A percentile compares a stretch with the other conserved stretches of the same genome.
Conservation (phyloP, 2,797 vertebrate species). For the Pagetopsis macropterus region DNA sequence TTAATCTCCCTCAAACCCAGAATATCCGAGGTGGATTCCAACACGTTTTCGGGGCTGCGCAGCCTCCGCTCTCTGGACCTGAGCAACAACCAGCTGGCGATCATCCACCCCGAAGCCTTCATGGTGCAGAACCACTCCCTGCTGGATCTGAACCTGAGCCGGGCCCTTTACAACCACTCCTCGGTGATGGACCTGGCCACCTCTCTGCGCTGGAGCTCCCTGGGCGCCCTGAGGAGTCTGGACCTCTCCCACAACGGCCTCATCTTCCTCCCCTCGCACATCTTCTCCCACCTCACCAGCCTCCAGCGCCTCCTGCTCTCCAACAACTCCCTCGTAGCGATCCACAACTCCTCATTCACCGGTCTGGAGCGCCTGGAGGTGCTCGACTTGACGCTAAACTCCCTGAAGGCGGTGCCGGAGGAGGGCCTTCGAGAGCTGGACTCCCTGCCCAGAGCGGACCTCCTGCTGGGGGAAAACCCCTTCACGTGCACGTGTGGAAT, state of each 20-base stretch:
- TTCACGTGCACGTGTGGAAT: constrained; percentile 83
- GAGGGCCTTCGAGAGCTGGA: constrained; percentile 79
- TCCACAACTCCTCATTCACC: constrained; percentile 78
- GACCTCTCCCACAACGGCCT: constrained; percentile 84
- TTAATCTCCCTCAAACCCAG: constrained; percentile 58
- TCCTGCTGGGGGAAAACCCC: constrained; percentile 79
- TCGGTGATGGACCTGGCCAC: constrained; percentile 72
- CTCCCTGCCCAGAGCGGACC: constrained; percentile 48
- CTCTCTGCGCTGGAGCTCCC: constrained; percentile 74
- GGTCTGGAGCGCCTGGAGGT: constrained; percentile 79
- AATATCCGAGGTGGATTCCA: constrained; percentile 79
- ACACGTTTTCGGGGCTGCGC: constrained; percentile 77
- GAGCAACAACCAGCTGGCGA: constrained; percentile 83
- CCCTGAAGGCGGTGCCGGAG: constrained; percentile 75
- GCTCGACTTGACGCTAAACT: constrained; percentile 82
- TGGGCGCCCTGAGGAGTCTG: constrained; percentile 70
- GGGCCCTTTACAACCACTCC: constrained; percentile 82
- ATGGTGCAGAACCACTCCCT: constrained; percentile 73
- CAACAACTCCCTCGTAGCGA: constrained; percentile 83
- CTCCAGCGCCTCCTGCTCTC: constrained; percentile 74
- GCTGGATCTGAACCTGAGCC: constrained; percentile 85
- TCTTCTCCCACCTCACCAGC: constrained; percentile 74
- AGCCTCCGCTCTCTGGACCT: constrained; percentile 83
- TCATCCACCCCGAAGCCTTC: constrained; percentile 84
- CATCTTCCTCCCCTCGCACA: constrained; percentile 72